These are phyloP conservation scores for Polydrusus tereticollis DNA, from an alignment of 2,888 invertebrate genomes.

Conservation along the genomic window DNA sequence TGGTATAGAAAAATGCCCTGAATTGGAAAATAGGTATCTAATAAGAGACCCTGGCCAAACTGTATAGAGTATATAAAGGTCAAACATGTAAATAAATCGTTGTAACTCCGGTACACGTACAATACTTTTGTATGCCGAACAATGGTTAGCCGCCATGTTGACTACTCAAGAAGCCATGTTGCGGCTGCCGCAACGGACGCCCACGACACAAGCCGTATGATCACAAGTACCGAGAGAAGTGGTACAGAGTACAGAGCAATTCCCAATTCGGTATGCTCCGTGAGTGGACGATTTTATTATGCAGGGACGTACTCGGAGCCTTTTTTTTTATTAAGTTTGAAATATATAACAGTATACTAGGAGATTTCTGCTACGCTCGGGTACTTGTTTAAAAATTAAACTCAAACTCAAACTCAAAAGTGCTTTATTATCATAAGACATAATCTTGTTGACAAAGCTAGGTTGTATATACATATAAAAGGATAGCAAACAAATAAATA, in stretches of 20 bases:
- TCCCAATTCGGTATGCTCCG: slow-evolving; percentile 17
- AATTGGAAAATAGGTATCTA: too few species aligned
- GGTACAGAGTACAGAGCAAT: slow-evolving; percentile 18
- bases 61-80: neutral
- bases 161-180: slow-evolving; percentile 69
- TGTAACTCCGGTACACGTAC: neutral
- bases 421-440: too few species aligned
- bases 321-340: too few species aligned
- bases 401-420: too few species aligned
- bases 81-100: neutral
- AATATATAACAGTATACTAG: too few species aligned
- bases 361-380: too few species aligned
- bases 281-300: slow-evolving; percentile 19
- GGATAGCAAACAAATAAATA: too few species aligned
- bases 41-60: too few species aligned
- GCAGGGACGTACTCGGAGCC: slow-evolving; percentile 8
- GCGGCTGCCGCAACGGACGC: slow-evolving; percentile 63
- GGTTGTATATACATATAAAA: too few species aligned
- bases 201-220: slow-evolving; percentile 57
- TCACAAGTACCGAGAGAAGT: slow-evolving; percentile 38
- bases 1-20: too few species aligned
- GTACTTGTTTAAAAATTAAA: too few species aligned
- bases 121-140: slow-evolving; percentile 54
- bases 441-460: too few species aligned
- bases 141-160: slow-evolving; percentile 66